These are phyloP conservation scores for Malurus cyaneus DNA, from an alignment of 2,113 vertebrate species.

Conservation along the genomic window DNA sequence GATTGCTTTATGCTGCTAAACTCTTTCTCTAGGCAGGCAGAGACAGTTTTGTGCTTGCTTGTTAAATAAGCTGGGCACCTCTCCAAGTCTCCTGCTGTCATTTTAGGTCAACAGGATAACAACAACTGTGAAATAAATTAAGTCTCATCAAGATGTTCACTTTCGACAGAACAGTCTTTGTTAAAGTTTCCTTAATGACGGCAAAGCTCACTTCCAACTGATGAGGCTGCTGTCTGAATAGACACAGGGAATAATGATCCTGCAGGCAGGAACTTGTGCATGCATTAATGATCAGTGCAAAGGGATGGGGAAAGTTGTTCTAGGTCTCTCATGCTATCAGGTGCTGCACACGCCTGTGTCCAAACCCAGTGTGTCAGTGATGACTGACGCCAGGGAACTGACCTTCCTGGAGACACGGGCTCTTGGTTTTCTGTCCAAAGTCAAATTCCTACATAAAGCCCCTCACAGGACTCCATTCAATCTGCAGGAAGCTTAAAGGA, in stretches of 20 bases:
- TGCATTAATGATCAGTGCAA: background rate
- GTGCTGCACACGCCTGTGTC: background rate
- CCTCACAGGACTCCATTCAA: background rate
- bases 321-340: background rate
- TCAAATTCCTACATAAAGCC: background rate
- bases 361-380: background rate
- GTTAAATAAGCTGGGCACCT: conserved; percentile 36
- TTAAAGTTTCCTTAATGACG: background rate
- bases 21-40: background rate
- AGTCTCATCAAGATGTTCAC: conserved; percentile 26
- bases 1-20: background rate
- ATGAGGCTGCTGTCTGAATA: background rate
- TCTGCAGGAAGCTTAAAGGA: background rate
- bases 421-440: background rate
- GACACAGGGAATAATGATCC: background rate
- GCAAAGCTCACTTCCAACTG: background rate
- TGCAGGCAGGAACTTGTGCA: background rate
- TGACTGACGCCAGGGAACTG: background rate
- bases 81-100: conserved; percentile 40
- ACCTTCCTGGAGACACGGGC: rapidly evolving
- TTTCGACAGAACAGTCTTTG: conserved; percentile 23
- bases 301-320: background rate
- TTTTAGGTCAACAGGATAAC: conserved; percentile 54
- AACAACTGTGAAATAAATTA: conserved; percentile 63
- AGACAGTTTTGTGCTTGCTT: background rate